Base-by-base conservation (phyloP, 2,888 invertebrate genomes). In the Sphecodes monilicornis region DNA sequence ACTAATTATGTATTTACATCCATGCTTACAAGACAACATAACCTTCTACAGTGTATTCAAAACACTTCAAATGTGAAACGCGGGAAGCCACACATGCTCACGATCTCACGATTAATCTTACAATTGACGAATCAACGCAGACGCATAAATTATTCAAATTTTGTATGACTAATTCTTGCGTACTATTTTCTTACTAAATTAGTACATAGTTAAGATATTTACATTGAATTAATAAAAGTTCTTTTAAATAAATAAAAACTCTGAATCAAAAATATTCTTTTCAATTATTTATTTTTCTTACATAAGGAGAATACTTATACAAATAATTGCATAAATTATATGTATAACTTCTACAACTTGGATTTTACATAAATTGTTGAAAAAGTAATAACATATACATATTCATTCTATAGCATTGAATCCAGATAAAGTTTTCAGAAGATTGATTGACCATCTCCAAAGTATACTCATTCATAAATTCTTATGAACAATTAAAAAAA, bases 361-460 rank as follows among this genome's bases (percentile, higher is more conserved):
- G 29, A 78, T 79, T 68, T 86, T 41, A 77, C 78, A 79, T 32
- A 84, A 85, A 78, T 68, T 18, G 69, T 80, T 76, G 32, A 78
- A 86, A 89, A 84, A 78, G 78, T 43, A 85, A 75, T 72, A 64
- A 78, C 50, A 54, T 78, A 87, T 79, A 50, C 36, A 77, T 80
- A 77, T 46, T 78, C 66, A 39, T 73, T 83, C 29, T 81, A 75
- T 69, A 88, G 85, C 90, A 89, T 89, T 86, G 90, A 85, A 89
- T 89, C 89, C 89, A 89, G 89, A 85, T 16, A 57, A 57, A 73
- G n/a, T 26, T 70, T 72, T 68, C 54, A 64, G 46, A 22, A 32
- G 64, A 8, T 70, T 75, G 8, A 76, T 43, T 13, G 22, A 71
- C 36, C 39, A 32, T n/a, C 6, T 36, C 26, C 71, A 50, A 75